Conservation (phyloP, 2,113 vertebrate species). For the Mastomys natalensis region DNA sequence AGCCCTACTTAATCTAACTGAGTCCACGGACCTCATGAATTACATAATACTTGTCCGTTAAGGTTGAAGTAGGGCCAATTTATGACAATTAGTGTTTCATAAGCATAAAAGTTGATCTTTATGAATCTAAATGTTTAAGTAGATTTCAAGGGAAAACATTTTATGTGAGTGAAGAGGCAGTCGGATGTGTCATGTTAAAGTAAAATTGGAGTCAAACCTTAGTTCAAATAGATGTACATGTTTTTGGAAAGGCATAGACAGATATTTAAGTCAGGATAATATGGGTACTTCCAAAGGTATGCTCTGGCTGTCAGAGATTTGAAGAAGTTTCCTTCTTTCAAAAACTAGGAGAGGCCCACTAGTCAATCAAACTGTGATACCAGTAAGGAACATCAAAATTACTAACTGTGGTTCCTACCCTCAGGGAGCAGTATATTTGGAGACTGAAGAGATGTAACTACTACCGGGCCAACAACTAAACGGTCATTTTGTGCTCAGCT, state of each 20-base stretch:
- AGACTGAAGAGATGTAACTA: neutral
- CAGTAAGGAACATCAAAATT: neutral
- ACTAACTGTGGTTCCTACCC: constrained; percentile 48
- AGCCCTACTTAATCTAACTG: constrained; percentile 5
- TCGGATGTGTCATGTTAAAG: constrained; percentile 23
- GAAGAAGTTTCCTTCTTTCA: constrained; percentile 28
- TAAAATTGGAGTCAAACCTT: constrained; percentile 47
- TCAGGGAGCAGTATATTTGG: constrained; percentile 39
- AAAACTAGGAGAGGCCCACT: constrained; percentile 15
- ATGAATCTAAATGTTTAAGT: constrained; percentile 44
- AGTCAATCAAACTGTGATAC: constrained; percentile 45
- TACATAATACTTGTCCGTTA: constrained; percentile 50
- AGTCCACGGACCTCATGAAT: neutral
- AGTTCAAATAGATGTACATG: constrained; percentile 41
- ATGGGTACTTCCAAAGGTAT: constrained; percentile 29
- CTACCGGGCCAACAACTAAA: constrained; percentile 50
- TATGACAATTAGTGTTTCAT: constrained; percentile 67
- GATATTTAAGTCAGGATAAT: constrained; percentile 28
- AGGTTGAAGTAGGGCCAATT: neutral
- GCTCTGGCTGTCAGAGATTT: constrained; percentile 32
- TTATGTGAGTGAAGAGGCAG: constrained; percentile 17
- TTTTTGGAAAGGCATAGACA: constrained; percentile 1
- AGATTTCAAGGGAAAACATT: constrained; percentile 48
- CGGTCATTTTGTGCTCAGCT: constrained; percentile 60
- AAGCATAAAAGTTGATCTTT: constrained; percentile 25